phyloP scores from a whole-genome alignment of 37 sponge, comb jelly and placozoan genomes.

The Tethya wilhelma region DNA sequence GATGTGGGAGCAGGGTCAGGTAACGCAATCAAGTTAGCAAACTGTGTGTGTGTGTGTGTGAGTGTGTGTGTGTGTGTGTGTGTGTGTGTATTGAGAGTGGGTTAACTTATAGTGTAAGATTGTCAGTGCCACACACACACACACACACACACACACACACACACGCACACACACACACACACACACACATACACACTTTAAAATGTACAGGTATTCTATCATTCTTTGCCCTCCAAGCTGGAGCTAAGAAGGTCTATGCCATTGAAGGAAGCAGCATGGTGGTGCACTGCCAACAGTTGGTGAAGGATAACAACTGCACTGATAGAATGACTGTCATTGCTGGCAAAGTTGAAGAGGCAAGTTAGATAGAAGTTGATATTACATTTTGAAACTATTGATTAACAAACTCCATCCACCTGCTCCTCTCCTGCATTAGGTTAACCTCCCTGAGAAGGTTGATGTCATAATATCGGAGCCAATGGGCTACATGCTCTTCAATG shows the following conservation, averaged over 20 bases:
- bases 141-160: conserved; percentile 22
- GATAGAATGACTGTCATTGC: conserved; percentile 83
- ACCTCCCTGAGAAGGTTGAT: conserved; percentile 93
- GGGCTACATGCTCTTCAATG: conserved; percentile 99
- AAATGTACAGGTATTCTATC: conserved; percentile 92
- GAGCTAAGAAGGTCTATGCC: conserved; percentile 89
- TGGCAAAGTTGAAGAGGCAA: conserved; percentile 96
- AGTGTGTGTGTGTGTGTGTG: too few relatives aligned
- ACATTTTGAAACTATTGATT: too few relatives aligned
- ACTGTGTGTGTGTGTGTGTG: too few relatives aligned
- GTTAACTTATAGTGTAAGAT: too few relatives aligned
- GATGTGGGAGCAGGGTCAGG: conserved; percentile 98
- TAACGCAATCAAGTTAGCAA: too few relatives aligned
- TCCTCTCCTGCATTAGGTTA: too few relatives aligned
- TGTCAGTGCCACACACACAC: conserved; percentile 14
- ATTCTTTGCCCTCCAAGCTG: conserved; percentile 96
- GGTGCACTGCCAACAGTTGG: conserved; percentile 64
- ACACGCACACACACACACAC: conserved; percentile 24
- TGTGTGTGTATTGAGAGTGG: too few relatives aligned
- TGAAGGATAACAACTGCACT: conserved; percentile 52
- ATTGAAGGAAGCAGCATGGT: conserved; percentile 93
- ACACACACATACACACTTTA: background rate
- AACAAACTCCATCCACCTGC: too few relatives aligned
- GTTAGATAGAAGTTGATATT: background rate
- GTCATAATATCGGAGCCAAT: conserved; percentile 97